Evolutionary conservation across 2,113 vertebrate genomes (phyloP).

Genomic region (Scomber japonicus): DNA sequence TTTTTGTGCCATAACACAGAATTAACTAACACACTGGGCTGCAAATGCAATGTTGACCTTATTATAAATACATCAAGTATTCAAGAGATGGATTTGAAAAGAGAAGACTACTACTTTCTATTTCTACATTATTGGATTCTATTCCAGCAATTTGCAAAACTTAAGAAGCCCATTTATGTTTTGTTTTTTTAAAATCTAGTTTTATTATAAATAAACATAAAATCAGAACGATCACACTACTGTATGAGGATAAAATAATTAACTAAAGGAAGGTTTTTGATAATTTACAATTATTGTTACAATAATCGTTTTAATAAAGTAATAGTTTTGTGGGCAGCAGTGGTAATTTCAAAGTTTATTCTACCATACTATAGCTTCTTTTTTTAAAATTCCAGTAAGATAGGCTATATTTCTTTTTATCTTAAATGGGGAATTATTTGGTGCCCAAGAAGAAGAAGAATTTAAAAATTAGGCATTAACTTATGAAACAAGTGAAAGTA

Average conservation of each 20-base stretch:
- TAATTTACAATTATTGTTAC: background rate
- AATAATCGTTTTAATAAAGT: too few species aligned
- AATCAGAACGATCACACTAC: background rate
- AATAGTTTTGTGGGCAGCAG: background rate
- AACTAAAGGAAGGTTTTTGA: conserved; percentile 11
- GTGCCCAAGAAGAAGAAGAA: background rate
- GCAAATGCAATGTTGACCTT: background rate
- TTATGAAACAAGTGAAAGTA: background rate
- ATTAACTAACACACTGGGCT: background rate
- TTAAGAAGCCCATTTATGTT: too few species aligned
- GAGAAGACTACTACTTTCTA: background rate
- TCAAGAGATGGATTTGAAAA: background rate
- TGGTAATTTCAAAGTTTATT: background rate
- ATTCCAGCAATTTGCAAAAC: background rate
- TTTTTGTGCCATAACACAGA: background rate
- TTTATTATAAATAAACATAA: background rate
- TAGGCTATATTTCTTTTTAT: background rate
- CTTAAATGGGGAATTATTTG: background rate
- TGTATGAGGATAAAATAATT: background rate
- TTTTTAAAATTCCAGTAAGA: background rate
- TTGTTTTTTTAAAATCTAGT: background rate
- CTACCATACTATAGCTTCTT: background rate
- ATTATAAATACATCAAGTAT: background rate
- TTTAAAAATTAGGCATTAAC: background rate
- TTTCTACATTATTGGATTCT: background rate